These are phyloP conservation scores for Tetramorium parvispinum DNA, from an alignment of 1,140 invertebrate species.

Conservation along the genomic window DNA sequence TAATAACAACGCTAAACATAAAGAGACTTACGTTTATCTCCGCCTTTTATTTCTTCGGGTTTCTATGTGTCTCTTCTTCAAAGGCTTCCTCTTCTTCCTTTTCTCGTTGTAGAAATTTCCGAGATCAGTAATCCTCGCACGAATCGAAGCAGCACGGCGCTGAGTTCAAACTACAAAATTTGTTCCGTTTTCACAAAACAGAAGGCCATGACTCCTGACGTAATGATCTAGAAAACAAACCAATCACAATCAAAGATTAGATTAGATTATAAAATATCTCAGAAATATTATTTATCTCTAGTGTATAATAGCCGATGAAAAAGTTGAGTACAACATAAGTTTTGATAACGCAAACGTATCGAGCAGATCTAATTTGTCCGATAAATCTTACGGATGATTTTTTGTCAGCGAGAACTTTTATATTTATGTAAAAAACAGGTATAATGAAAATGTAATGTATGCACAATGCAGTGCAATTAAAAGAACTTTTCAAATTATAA, in stretches of 20 bases:
- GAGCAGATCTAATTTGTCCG: background rate
- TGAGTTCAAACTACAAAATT: slow-evolving; percentile 29
- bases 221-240: slow-evolving; percentile 59
- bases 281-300: slow-evolving; percentile 1
- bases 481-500: background rate
- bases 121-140: slow-evolving; percentile 23
- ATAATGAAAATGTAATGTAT: background rate
- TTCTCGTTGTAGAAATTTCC: slow-evolving; percentile 31
- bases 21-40: slow-evolving; percentile 59
- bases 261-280: slow-evolving; percentile 33
- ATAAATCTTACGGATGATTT: background rate
- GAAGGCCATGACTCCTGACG: slow-evolving; percentile 48
- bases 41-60: slow-evolving; percentile 50
- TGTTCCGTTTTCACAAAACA: slow-evolving; percentile 41
- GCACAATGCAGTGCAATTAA: background rate
- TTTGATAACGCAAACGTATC: background rate
- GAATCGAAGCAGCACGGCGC: slow-evolving; percentile 1
- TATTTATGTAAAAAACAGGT: background rate
- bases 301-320: background rate
- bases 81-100: slow-evolving; percentile 46
- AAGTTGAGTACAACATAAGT: background rate
- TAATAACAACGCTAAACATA: slow-evolving; percentile 36
- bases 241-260: slow-evolving; percentile 46
- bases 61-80: slow-evolving; percentile 34
- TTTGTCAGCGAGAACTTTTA: background rate